Evolutionary conservation across 2,797 vertebrate genomes (phyloP), one percentile per base, ranked within the genome.

Genomic region (Zenarchopterus dispar): DNA sequence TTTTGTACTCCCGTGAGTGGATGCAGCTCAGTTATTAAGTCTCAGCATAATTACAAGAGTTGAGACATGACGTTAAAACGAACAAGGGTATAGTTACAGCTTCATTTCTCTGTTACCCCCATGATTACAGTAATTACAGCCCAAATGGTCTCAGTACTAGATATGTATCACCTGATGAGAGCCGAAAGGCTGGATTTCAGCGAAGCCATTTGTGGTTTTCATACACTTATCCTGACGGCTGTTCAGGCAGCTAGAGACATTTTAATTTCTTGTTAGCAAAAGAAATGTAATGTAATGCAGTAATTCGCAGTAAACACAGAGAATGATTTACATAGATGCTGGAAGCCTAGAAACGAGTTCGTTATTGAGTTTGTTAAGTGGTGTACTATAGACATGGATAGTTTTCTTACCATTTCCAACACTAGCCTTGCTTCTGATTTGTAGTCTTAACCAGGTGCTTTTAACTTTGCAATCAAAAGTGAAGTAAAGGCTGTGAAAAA

Each of bases 101-200:
- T 68, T 13, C 4, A 2, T 39, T 2, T 39, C 36, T 39, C 11
- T 16, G 2, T 2, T 68, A 55, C 66, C 57, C 48, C 75, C 57
- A 59, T 73, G 75, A 86, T 82, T 78, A 72, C 78, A 78, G 21
- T 86, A 81, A 89, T 89, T 88, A 81, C 62, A 77, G 49, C 70
- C 62, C 43, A 31, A 60, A 73, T 36, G 4, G 53, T 62, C 56
- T 69, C 48, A 23, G 26, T 62, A 73, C 79, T 75, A 73, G 43
- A 47, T 52, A 33, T 62, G 44, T 65, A 78, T 85, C 81, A 51
- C 57, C 63, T 69, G 43, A 75, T 54, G 50, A 66, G 53, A 65
- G 75, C 62, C 64, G 52, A 68, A 54, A 72, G 62, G 53, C 60
- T 73, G 45, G 77, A 74, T 60, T 39, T 67, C 55, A 71, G 65